Percentiles rank a stretch among this genome's conserved stretches.
Evolutionary conservation across 2,113 vertebrate genomes (phyloP).

Genomic region (Rhynchopsitta pachyrhyncha): DNA sequence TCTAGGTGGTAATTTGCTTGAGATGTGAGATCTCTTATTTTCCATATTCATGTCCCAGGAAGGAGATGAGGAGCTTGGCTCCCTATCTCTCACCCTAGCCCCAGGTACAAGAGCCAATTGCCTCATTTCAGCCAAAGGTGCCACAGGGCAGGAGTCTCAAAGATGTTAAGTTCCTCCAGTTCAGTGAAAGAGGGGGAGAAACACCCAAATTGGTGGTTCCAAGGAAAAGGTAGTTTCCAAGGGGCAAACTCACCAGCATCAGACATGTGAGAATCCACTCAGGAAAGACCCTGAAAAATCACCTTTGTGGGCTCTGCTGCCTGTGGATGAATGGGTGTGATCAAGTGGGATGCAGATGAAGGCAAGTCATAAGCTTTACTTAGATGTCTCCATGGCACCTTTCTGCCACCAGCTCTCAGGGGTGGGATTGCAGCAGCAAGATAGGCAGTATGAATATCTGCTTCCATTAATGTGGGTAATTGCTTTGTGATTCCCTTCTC

Average conservation of each 20-base stretch:
- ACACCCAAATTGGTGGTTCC: not conserved
- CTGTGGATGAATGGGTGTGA: not conserved
- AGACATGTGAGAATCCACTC: not conserved
- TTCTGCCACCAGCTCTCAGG: not conserved
- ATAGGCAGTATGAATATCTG: not conserved
- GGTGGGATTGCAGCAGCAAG: not conserved
- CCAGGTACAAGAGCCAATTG: not conserved
- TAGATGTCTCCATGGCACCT: not conserved
- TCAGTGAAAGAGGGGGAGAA: not conserved
- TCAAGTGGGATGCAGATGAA: not conserved
- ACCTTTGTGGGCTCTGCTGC: not conserved
- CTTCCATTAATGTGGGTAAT: not conserved
- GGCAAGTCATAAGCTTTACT: not conserved
- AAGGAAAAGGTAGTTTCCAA: not conserved
- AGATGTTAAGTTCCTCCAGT: not conserved
- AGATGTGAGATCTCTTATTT: not conserved
- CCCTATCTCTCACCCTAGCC: not conserved
- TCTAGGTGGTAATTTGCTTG: not conserved
- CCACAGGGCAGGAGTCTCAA: not conserved
- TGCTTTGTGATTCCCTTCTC: slow-evolving; percentile 36
- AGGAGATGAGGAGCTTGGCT: not conserved
- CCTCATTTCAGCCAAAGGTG: not conserved
- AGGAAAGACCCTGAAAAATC: not conserved
- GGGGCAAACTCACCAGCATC: not conserved
- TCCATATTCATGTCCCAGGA: not conserved